These are phyloP conservation scores for Albula glossodonta DNA, from an alignment of 2,113 vertebrate genomes.

Conservation along the genomic window DNA sequence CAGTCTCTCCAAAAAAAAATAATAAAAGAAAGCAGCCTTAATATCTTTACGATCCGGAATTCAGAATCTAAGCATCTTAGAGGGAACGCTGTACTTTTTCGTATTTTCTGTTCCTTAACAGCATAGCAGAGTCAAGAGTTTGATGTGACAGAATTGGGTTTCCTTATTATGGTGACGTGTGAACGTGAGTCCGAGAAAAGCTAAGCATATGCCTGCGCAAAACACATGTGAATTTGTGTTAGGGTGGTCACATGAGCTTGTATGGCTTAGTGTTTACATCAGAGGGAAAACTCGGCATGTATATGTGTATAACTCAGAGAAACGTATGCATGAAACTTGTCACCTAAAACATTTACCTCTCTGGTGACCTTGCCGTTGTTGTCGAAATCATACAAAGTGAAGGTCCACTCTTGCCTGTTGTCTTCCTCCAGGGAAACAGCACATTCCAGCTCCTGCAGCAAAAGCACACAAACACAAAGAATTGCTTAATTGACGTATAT, in stretches of 20 bases:
- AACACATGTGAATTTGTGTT: background rate
- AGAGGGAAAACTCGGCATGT: background rate
- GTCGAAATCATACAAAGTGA: conserved; percentile 98
- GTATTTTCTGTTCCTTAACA: conserved; percentile 26
- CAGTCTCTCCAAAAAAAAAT: conserved; percentile 48
- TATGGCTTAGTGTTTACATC: no score
- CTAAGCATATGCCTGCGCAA: background rate
- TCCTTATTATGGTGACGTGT: background rate
- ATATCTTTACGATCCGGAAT: conserved; percentile 51
- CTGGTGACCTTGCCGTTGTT: conserved; percentile 97
- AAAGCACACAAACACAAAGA: conserved; percentile 7
- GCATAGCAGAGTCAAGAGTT: background rate
- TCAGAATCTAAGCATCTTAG: conserved; percentile 42
- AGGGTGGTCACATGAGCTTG: background rate
- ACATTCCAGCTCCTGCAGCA: conserved; percentile 91
- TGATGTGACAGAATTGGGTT: background rate
- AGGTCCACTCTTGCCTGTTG: conserved; percentile 98
- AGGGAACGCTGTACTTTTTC: conserved; percentile 35
- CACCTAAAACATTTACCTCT: conserved; percentile 75
- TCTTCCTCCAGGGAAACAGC: conserved; percentile 97
- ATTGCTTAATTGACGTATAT: no score
- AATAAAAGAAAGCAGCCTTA: conserved; percentile 41
- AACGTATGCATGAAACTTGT: background rate
- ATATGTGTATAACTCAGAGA: background rate
- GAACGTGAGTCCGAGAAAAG: background rate